Conservation (phyloP, 35 echinoderm and acorn worm genomes). For the Stichopus chloronotus region DNA sequence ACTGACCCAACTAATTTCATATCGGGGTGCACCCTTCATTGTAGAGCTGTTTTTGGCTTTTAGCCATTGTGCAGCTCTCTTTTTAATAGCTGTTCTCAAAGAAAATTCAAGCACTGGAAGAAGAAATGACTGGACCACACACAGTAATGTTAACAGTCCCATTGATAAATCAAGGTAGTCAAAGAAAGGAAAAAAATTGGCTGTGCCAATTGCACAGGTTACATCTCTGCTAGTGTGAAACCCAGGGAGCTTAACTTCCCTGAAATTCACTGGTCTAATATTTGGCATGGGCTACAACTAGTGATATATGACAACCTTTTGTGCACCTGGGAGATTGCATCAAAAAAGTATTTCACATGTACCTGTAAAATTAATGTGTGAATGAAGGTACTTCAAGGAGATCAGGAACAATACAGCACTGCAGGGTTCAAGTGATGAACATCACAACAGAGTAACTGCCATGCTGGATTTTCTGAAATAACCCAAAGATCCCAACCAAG, state of each 20-base stretch:
- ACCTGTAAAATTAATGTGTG: too few relatives aligned
- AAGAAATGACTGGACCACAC: neutral
- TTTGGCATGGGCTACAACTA: constrained; percentile 12
- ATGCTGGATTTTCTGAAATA: neutral
- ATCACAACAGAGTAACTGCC: constrained; percentile 13
- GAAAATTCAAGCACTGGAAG: neutral
- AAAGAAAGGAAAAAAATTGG: neutral
- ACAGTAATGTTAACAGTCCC: constrained; percentile 17
- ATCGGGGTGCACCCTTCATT: neutral
- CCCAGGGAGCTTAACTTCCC: neutral
- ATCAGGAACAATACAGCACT: neutral
- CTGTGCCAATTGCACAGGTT: neutral
- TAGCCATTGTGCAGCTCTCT: neutral
- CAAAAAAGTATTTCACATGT: neutral
- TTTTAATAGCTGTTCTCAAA: neutral
- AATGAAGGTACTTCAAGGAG: neutral
- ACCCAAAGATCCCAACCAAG: neutral
- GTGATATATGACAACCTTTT: neutral
- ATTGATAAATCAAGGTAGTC: neutral
- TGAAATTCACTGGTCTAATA: neutral
- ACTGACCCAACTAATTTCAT: neutral
- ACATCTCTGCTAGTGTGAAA: neutral
- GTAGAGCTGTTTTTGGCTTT: too few relatives aligned
- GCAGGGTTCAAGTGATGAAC: neutral
- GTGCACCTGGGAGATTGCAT: neutral